phyloP scores from a whole-genome alignment of 2,113 vertebrate genomes.

The Calyptommatus sinebrachiatus region DNA sequence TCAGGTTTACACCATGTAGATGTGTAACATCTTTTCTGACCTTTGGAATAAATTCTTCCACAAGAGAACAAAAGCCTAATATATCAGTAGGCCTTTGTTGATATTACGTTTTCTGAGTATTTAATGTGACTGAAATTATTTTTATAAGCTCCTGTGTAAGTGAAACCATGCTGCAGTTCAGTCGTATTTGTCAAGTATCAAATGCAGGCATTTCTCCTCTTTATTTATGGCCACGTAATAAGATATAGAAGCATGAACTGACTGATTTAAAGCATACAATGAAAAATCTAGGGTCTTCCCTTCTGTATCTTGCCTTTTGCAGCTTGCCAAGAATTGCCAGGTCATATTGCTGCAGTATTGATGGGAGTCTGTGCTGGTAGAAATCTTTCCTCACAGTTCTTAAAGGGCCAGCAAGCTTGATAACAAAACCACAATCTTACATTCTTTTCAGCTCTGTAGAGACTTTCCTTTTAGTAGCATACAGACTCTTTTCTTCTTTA shows the following conservation, averaged over 20 bases:
- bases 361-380: not conserved
- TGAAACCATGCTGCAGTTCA: too few relatives aligned
- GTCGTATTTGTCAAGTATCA: not conserved
- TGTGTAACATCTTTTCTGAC: not conserved
- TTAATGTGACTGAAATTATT: not conserved
- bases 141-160: not conserved
- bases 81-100: not conserved
- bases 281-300: not conserved
- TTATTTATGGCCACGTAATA: not conserved
- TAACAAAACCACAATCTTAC: not conserved
- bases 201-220: not conserved
- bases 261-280: not conserved
- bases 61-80: not conserved
- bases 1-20: not conserved
- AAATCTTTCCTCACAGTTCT: not conserved
- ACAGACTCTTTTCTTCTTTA: not conserved
- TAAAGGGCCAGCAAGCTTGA: too few relatives aligned
- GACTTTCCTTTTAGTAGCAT: not conserved
- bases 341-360: not conserved
- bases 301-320: not conserved
- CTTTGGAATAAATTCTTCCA: too few relatives aligned
- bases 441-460: not conserved
- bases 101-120: not conserved
- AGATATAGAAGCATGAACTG: not conserved
- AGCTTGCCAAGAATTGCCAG: not conserved